A percentile compares a stretch with the other conserved stretches of the same genome.
phyloP scores from a whole-genome alignment of 2,888 invertebrate genomes.

The Thymelicus lineola region DNA sequence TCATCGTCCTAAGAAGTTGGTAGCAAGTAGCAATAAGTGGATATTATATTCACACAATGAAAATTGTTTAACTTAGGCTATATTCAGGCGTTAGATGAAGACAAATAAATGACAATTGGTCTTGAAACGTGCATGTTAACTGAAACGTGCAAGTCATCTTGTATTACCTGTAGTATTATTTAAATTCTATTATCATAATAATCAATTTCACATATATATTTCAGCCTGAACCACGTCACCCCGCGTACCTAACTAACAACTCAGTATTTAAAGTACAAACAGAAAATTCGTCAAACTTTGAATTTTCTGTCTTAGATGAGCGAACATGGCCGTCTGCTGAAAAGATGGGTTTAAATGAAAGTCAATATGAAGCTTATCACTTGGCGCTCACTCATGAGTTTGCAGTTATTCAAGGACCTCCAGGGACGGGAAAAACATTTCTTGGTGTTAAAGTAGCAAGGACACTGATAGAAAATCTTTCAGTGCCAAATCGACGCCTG shows the following conservation, averaged over 20 bases:
- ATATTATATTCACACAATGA: too few relatives aligned
- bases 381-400: slow-evolving; percentile 89
- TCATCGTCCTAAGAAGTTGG: too few relatives aligned
- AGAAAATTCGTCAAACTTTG: slow-evolving; percentile 4
- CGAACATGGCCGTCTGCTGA: slow-evolving; percentile 75
- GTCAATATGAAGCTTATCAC: slow-evolving; percentile 88
- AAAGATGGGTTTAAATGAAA: slow-evolving; percentile 84
- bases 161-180: too few relatives aligned
- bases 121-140: too few relatives aligned
- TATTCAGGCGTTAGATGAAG: too few relatives aligned
- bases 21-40: too few relatives aligned
- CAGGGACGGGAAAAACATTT: slow-evolving; percentile 94
- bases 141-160: too few relatives aligned
- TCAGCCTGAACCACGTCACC: slow-evolving; percentile 56
- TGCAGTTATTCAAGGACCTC: slow-evolving; percentile 93
- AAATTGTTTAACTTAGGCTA: too few relatives aligned
- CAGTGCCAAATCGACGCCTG: slow-evolving; percentile 57
- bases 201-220: slow-evolving; percentile 25
- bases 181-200: background rate
- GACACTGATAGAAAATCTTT: slow-evolving; percentile 85
- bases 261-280: slow-evolving; percentile 39
- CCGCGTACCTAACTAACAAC: slow-evolving; percentile 53
- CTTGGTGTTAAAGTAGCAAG: slow-evolving; percentile 90
- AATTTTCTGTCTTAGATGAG: slow-evolving; percentile 56
- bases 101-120: too few relatives aligned